A percentile compares a stretch with the other conserved stretches of the same genome.
Conservation (phyloP, 2,113 vertebrate species). For the Dipodomys merriami region DNA sequence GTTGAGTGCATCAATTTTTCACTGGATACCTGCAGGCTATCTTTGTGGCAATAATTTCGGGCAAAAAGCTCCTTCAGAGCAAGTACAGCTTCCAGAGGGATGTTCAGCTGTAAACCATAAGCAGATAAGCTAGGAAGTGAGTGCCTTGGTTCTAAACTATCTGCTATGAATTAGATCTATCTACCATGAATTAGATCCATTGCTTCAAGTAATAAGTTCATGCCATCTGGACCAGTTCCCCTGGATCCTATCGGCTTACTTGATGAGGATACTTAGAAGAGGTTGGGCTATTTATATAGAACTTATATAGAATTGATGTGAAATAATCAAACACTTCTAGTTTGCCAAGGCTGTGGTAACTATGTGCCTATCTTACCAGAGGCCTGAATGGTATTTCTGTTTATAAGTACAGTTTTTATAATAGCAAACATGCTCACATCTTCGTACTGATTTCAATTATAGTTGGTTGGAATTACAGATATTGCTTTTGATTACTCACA, state of each 20-base stretch:
- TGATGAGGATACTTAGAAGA: not conserved
- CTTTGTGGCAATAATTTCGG: not conserved
- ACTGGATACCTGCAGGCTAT: not conserved
- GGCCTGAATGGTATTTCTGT: not conserved
- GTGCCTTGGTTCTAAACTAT: not conserved
- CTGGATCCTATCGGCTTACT: not conserved
- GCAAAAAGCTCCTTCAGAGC: not conserved
- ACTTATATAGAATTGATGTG: not conserved
- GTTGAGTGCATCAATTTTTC: accelerated
- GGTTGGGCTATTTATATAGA: not conserved
- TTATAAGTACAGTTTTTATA: not conserved
- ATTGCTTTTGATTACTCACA: not conserved
- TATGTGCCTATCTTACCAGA: not conserved
- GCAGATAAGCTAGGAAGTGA: not conserved
- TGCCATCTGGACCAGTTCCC: not conserved
- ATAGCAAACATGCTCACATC: not conserved
- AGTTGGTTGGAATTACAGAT: not conserved
- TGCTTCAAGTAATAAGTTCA: not conserved
- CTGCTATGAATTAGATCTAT: not conserved
- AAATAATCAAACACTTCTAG: not conserved
- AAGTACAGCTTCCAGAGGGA: not conserved
- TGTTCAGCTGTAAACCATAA: not conserved
- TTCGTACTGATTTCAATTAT: not conserved
- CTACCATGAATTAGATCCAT: not conserved
- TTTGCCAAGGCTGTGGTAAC: not conserved